Evolutionary conservation across 2,113 vertebrate genomes (phyloP).

Genomic region (Semnornis frantzii): DNA sequence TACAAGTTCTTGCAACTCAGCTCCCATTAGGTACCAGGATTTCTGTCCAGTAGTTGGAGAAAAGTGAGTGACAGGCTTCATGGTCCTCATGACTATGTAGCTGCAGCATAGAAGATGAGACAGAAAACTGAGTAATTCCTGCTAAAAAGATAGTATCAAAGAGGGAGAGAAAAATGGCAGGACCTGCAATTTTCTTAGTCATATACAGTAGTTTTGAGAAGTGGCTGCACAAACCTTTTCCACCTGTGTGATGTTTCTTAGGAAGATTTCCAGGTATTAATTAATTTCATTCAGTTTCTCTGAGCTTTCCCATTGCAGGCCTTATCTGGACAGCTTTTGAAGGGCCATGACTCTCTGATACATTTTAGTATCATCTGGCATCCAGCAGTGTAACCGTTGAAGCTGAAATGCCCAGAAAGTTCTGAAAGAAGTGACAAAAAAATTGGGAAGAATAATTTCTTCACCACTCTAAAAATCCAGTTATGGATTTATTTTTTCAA

Average conservation of each 20-base stretch:
- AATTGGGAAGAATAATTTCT: conserved; percentile 5
- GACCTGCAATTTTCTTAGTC: not conserved
- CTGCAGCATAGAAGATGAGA: not conserved
- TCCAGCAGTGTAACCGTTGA: not conserved
- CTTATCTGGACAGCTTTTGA: not conserved
- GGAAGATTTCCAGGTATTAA: not conserved
- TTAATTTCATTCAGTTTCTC: not conserved
- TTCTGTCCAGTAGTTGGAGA: not conserved
- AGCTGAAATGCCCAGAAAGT: not conserved
- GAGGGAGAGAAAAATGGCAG: fast-evolving
- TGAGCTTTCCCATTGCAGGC: not conserved
- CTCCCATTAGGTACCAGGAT: not conserved
- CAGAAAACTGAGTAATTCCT: not conserved
- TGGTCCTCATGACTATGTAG: not conserved
- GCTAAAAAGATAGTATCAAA: not conserved
- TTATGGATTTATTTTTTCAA: conserved; percentile 7
- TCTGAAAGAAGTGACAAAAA: conserved; percentile 28
- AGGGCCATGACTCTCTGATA: not conserved
- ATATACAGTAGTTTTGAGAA: not conserved
- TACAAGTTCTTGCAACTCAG: not conserved
- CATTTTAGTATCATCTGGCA: not conserved
- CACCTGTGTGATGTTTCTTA: not conserved
- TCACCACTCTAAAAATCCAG: conserved; percentile 7
- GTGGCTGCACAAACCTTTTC: not conserved
- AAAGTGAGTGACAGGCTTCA: not conserved